Evolutionary conservation across 2,888 invertebrate genomes (phyloP).

Genomic region (Yponomeuta sedellus): DNA sequence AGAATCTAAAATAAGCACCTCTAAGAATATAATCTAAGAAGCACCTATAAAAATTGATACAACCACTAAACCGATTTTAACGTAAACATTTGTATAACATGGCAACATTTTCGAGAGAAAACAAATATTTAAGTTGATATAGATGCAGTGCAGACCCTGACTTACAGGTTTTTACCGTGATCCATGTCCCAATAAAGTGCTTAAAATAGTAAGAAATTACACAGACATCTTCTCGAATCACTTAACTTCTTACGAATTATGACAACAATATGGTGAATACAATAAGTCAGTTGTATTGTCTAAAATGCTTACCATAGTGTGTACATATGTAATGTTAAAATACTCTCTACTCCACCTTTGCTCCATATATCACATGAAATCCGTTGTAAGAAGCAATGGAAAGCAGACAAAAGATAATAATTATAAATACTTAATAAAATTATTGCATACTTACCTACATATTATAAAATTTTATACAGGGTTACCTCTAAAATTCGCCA

Average conservation of each 20-base stretch:
- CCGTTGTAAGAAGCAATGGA: neutral
- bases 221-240: neutral
- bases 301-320: neutral
- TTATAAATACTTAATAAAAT: neutral
- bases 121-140: neutral
- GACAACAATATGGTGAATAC: conserved; percentile 5
- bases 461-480: too few relatives aligned
- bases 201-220: neutral
- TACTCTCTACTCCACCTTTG: neutral
- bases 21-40: too few relatives aligned
- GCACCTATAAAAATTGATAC: too few relatives aligned
- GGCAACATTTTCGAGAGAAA: neutral
- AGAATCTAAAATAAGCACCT: neutral
- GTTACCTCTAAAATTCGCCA: too few relatives aligned
- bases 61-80: too few relatives aligned
- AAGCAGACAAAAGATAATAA: neutral
- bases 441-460: too few relatives aligned
- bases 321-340: neutral
- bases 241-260: conserved; percentile 4
- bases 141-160: too few relatives aligned
- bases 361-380: neutral
- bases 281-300: neutral
- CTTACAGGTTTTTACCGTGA: too few relatives aligned
- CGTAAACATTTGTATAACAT: too few relatives aligned
- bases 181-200: too few relatives aligned